Base-by-base conservation (phyloP, 2,113 vertebrate species). In the Polyodon spathula region DNA sequence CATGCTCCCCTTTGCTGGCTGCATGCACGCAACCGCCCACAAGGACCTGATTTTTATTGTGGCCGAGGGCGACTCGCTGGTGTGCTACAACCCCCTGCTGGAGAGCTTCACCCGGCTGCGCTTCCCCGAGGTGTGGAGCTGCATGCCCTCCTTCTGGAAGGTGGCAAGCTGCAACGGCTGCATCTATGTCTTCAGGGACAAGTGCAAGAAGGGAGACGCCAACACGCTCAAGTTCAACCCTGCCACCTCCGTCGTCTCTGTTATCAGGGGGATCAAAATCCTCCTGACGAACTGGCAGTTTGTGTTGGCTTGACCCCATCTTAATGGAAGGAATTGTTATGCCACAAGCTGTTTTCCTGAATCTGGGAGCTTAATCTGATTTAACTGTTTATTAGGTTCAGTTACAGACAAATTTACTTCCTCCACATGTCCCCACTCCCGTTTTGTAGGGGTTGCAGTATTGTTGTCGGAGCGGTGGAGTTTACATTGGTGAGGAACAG, bases 151-250 rank as follows among this genome's bases (percentile, higher is more conserved):
- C 4, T 81, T 97, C 61, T 98, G 96, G 95, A 98, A 97, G 84
- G 93, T 99, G 8, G 96, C 95, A 68, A 98, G 96, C 81, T 99
- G 96, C 68, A 98, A 99, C 0, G 95, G 96, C 62, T 95, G 89
- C 78, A 94, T 99, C 62, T 98, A 98, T 1, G 92, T 98, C 44
- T 99, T 99, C 73, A 86, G 96, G 0, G 96, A 99, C 76, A 91
- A 90, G 69, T 97, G 94, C 64, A 98, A 97, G 81, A 99, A 99
- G 75, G 96, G 95, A 0, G 94, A 98, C 1, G 91, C 92, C 12
- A 95, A 92, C 73, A 97, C 96, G 17, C 84, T 98, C 59, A 99
- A 97, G 85, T 88, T 99, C 4, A 97, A 99, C 80, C 95, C 96
- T 0, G 94, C 93, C 67, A 99, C 96, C 0, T 97, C 96, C 1